Conservation (phyloP, 2,888 invertebrate genomes). For the Oxystoma pomonae region DNA sequence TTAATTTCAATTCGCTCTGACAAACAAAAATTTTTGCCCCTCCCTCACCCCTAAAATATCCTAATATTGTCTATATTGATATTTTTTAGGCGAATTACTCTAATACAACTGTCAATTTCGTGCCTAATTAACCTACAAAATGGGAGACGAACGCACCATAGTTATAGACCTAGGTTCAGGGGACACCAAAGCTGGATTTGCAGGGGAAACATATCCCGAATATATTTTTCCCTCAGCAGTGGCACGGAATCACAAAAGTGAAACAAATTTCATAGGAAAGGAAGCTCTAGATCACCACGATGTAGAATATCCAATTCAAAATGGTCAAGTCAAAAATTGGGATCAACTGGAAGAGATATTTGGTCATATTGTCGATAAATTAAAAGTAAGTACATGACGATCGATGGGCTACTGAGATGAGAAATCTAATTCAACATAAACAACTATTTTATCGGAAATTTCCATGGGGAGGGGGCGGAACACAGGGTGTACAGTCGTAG, state of each 20-base stretch:
- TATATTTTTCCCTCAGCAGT: conserved; percentile 19
- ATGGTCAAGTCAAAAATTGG: conserved; percentile 22
- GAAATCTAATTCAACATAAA: too few relatives aligned
- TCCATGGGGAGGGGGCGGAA: too few relatives aligned
- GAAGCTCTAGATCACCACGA: conserved; percentile 2
- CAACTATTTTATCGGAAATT: too few relatives aligned
- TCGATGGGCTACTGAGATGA: too few relatives aligned
- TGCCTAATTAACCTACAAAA: too few relatives aligned
- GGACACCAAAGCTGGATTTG: conserved; percentile 20
- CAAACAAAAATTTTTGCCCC: too few relatives aligned
- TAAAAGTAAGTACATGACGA: background rate
- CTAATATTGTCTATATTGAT: too few relatives aligned
- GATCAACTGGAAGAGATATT: conserved; percentile 19
- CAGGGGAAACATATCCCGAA: conserved; percentile 16
- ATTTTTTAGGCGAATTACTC: too few relatives aligned
- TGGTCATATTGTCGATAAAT: conserved; percentile 12
- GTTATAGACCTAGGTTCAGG: conserved; percentile 23
- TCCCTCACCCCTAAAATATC: too few relatives aligned
- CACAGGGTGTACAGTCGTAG: too few relatives aligned
- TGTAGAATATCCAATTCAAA: conserved; percentile 14
- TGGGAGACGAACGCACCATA: conserved; percentile 14
- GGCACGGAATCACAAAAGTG: background rate
- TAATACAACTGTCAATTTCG: too few relatives aligned
- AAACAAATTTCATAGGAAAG: conserved; percentile 7
- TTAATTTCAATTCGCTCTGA: too few relatives aligned